phyloP scores from a whole-genome alignment of 2,797 vertebrate species.

The Lemur catta region DNA sequence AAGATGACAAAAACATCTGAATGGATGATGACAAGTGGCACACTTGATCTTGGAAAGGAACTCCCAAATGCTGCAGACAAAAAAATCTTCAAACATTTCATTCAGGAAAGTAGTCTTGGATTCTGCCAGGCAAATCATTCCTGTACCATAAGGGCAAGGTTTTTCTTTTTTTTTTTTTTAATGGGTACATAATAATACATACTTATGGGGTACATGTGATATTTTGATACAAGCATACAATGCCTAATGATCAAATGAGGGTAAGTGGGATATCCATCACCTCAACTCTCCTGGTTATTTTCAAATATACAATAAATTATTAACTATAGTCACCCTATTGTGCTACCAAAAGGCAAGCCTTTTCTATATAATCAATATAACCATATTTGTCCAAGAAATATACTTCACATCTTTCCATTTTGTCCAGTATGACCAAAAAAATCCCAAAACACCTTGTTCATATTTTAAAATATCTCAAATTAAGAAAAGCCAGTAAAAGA shows the following conservation, averaged over 20 bases:
- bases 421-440: neutral
- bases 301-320: neutral
- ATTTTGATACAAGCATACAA: neutral
- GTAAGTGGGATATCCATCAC: neutral
- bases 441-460: neutral
- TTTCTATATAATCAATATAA: neutral
- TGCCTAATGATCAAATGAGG: neutral
- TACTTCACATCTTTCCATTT: neutral
- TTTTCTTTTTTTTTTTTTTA: neutral
- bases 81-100: neutral
- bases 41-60: neutral
- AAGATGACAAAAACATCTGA: neutral
- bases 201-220: neutral
- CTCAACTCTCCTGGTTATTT: neutral
- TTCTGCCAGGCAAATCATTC: neutral
- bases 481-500: neutral
- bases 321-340: neutral
- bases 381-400: neutral
- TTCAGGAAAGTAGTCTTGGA: neutral
- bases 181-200: neutral
- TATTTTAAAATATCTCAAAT: neutral
- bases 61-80: constrained; percentile 23
- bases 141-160: neutral
- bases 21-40: neutral
- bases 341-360: neutral